These are phyloP conservation scores for Drosophila asahinai DNA, from an alignment of 1,140 invertebrate genomes.

Conservation along the genomic window DNA sequence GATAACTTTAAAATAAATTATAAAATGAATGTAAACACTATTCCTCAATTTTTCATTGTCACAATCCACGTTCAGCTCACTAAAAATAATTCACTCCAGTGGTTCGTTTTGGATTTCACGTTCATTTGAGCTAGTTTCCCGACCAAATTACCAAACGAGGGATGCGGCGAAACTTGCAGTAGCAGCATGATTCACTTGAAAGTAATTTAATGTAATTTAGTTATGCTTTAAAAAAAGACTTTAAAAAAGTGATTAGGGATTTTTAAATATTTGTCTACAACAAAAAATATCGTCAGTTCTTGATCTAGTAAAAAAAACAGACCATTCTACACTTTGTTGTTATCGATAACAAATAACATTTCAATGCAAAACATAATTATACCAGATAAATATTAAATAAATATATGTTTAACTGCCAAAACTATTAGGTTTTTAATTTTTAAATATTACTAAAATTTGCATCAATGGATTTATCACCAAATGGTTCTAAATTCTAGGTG, in stretches of 20 bases:
- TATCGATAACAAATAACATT: background rate
- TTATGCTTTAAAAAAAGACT: no score
- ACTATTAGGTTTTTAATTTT: no score
- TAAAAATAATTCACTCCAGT: slow-evolving; percentile 65
- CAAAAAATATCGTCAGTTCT: background rate
- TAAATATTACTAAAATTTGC: no score
- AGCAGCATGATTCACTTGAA: slow-evolving; percentile 14
- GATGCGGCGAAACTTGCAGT: slow-evolving; percentile 4
- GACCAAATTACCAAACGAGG: slow-evolving; percentile 33
- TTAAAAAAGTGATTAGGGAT: no score
- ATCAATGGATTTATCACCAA: background rate
- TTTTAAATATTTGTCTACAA: background rate
- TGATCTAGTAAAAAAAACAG: background rate
- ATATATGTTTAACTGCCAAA: no score
- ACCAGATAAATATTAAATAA: no score
- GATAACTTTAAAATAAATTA: slow-evolving; percentile 81
- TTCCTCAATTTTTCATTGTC: slow-evolving; percentile 79
- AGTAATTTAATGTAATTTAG: no score
- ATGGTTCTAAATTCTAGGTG: background rate
- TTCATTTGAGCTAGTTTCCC: slow-evolving; percentile 38
- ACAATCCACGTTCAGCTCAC: slow-evolving; percentile 75
- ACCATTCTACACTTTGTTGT: background rate
- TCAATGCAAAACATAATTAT: no score
- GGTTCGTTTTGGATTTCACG: slow-evolving; percentile 39
- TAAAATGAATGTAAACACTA: slow-evolving; percentile 79